Evolutionary conservation across 2,888 invertebrate species (phyloP), one percentile per base, ranked within the genome.

Genomic region (Mermis nigrescens): DNA sequence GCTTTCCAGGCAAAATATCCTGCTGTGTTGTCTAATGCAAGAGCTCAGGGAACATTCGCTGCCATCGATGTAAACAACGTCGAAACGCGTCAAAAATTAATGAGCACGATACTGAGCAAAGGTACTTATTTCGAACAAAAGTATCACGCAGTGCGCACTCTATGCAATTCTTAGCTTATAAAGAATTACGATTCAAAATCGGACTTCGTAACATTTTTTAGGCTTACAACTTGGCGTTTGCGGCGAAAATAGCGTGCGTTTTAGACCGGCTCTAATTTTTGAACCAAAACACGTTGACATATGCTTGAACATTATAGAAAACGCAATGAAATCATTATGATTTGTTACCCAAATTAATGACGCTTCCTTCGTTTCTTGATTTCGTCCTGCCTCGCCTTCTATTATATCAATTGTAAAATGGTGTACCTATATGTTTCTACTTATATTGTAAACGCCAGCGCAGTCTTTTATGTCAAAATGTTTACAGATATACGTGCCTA

Each of bases 221-320:
- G 90, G 90, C 68, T 79, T 95, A 52, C 81, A 87, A 69, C 78
- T 82, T 32, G 95, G 94, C 48, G 84, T 83, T 1, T 92, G 90
- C 72, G 94, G 95, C 4, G 80, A 81, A 0, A 68, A 70, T 1
- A 77, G 87, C 0, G 79, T 98, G 60, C 82, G 95, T 64, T 79
- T 95, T 64, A 80, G 95, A 65, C 94, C 94, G 26, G 83, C 91
- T 38, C 76, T 95, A 52, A 82, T 85, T 59, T 91, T 92, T 74
- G 80, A 83, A 69, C 81, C 83, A 64, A 80, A 83, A 63, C 95
- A 95, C 71, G 87, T 85, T 1, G 82, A 87, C 68, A 82, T 91
- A 65, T 88, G 91, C 73, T 78, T 94, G 66, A 86, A 90, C 67
- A 80, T 79, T 59, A 80, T 98, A 38, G 66, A 72, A 57, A 65